Percentiles rank a stretch among this genome's conserved stretches.
Evolutionary conservation across 2,888 invertebrate genomes (phyloP).

Genomic region (Cremastobaeus sp.): DNA sequence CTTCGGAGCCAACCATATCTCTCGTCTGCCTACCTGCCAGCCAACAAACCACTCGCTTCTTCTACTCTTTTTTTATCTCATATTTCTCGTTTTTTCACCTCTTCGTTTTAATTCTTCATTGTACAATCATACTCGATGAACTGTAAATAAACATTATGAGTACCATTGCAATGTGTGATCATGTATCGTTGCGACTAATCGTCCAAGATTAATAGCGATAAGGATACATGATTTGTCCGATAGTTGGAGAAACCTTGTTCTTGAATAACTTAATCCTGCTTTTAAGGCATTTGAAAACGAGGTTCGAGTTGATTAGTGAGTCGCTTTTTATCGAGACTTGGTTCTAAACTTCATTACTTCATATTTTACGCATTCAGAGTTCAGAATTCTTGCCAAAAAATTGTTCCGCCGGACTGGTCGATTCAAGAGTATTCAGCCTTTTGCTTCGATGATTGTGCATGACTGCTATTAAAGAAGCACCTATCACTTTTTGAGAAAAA

Average conservation of each 20-base stretch:
- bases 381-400: constrained; percentile 23
- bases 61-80: constrained; percentile 20
- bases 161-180: constrained; percentile 48
- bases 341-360: constrained; percentile 48
- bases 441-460: constrained; percentile 58
- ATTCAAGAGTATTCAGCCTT: constrained; percentile 30
- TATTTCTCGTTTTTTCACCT: constrained; percentile 49
- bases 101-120: constrained; percentile 58
- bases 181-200: constrained; percentile 50
- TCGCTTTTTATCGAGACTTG: constrained; percentile 41
- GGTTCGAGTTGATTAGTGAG: constrained; percentile 35
- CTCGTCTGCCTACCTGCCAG: constrained; percentile 59
- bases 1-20: constrained; percentile 63
- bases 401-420: constrained; percentile 25
- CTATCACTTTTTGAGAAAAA: constrained; percentile 42
- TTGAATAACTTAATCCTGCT: constrained; percentile 23
- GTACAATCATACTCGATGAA: constrained; percentile 42
- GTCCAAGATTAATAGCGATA: constrained; percentile 26
- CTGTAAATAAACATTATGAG: constrained; percentile 39
- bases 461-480: constrained; percentile 56
- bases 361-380: constrained; percentile 48
- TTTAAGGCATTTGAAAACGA: constrained; percentile 32
- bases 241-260: constrained; percentile 35
- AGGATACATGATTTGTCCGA: constrained; percentile 46
- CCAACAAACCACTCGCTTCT: constrained; percentile 55